These are phyloP conservation scores for Trialeurodes vaporariorum DNA, from an alignment of 1,140 invertebrate species.

Conservation along the genomic window DNA sequence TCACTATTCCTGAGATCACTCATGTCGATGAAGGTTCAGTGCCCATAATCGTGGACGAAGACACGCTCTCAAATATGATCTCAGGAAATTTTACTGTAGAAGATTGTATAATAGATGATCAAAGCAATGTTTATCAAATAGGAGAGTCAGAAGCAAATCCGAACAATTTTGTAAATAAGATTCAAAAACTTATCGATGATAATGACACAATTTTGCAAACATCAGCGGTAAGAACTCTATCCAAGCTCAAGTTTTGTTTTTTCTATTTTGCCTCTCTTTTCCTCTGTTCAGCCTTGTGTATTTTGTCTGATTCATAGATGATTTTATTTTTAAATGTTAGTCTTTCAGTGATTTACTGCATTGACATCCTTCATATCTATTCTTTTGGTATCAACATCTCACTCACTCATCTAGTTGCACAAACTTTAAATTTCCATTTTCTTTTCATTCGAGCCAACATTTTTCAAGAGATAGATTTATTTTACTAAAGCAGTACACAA, in stretches of 20 bases:
- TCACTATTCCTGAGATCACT: no score
- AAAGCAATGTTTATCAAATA: not conserved
- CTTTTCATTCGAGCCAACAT: no score
- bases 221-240: not conserved
- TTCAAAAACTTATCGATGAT: not conserved
- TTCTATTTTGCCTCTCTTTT: not conserved
- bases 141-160: not conserved
- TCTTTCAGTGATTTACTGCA: not conserved
- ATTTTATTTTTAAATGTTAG: not conserved
- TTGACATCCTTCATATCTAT: not conserved
- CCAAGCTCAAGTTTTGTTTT: not conserved
- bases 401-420: no score
- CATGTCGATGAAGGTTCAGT: no score
- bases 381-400: no score
- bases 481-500: no score
- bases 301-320: not conserved
- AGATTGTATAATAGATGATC: not conserved
- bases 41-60: no score
- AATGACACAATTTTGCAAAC: not conserved
- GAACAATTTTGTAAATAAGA: not conserved
- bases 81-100: no score
- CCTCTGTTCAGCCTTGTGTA: no score
- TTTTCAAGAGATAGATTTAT: no score
- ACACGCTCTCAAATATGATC: no score
- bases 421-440: no score